A percentile compares a stretch with the other conserved stretches of the same genome.
phyloP scores from a whole-genome alignment of 2,888 invertebrate species.

The Nemurella pictetii region DNA sequence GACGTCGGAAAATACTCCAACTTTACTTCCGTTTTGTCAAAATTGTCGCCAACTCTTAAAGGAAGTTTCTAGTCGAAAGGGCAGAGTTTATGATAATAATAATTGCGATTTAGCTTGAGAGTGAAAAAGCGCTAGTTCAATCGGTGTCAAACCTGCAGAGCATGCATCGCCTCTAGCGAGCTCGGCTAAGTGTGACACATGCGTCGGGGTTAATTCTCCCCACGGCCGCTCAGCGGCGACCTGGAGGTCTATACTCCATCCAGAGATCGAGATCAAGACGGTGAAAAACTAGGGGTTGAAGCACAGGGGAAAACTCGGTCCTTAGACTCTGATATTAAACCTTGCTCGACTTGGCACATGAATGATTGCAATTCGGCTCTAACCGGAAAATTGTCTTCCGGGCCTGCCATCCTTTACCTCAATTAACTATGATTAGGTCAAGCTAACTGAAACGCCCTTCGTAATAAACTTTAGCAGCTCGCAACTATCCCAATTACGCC shows the following conservation, averaged over 20 bases:
- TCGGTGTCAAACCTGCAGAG: slow-evolving; percentile 1
- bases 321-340: not conserved
- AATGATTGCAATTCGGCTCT: not conserved
- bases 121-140: slow-evolving; percentile 14
- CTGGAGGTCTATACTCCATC: not conserved
- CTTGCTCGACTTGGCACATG: not conserved
- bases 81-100: slow-evolving; percentile 25
- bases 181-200: not conserved
- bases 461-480: not conserved
- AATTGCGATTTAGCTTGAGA: slow-evolving; percentile 9
- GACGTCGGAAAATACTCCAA: slow-evolving; percentile 35
- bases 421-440: not conserved
- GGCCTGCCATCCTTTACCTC: not conserved
- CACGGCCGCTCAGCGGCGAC: not conserved
- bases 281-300: not conserved
- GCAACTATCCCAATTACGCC: not conserved
- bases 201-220: not conserved
- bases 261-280: not conserved
- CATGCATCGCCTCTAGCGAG: too few species aligned
- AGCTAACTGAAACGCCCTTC: not conserved
- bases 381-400: not conserved
- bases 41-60: slow-evolving; percentile 30
- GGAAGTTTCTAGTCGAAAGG: slow-evolving; percentile 22
- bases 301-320: not conserved
- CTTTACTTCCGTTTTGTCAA: slow-evolving; percentile 34